Conservation (phyloP, 2,113 vertebrate genomes). For the Datnioides undecimradiatus region DNA sequence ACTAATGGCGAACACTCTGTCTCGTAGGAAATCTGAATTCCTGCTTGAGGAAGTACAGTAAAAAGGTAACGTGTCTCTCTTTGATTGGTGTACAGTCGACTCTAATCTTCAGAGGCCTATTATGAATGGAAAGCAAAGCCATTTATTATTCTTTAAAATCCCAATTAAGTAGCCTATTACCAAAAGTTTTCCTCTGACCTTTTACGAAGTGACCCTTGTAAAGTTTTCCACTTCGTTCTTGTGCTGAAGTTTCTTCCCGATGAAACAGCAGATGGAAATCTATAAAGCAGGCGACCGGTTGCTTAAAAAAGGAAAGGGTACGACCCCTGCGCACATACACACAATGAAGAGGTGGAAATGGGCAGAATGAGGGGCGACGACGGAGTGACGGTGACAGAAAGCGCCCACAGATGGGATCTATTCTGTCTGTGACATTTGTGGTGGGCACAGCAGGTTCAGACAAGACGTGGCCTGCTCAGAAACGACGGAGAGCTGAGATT, state of each 20-base stretch:
- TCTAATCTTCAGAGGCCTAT: neutral
- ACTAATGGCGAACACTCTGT: neutral
- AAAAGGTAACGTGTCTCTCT: neutral
- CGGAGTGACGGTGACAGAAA: neutral
- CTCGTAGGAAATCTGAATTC: neutral
- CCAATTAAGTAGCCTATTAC: neutral
- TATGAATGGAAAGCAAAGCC: neutral
- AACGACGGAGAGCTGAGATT: slow-evolving; percentile 6
- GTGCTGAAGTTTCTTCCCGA: neutral
- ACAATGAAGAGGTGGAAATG: neutral
- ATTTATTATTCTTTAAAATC: slow-evolving; percentile 2
- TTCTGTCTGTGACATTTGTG: slow-evolving; percentile 7
- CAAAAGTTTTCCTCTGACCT: neutral
- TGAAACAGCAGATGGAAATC: neutral
- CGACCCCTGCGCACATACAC: neutral
- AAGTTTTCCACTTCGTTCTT: neutral
- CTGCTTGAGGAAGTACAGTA: neutral
- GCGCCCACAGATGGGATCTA: slow-evolving; percentile 5
- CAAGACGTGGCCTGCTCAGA: neutral
- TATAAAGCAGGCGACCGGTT: neutral
- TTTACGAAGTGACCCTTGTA: neutral
- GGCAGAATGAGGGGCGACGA: neutral
- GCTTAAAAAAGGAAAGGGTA: neutral
- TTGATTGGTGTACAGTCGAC: neutral
- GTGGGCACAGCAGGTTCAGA: neutral